These are phyloP conservation scores for Coenonympha arcania DNA, from an alignment of 2,888 invertebrate species.

Conservation along the genomic window DNA sequence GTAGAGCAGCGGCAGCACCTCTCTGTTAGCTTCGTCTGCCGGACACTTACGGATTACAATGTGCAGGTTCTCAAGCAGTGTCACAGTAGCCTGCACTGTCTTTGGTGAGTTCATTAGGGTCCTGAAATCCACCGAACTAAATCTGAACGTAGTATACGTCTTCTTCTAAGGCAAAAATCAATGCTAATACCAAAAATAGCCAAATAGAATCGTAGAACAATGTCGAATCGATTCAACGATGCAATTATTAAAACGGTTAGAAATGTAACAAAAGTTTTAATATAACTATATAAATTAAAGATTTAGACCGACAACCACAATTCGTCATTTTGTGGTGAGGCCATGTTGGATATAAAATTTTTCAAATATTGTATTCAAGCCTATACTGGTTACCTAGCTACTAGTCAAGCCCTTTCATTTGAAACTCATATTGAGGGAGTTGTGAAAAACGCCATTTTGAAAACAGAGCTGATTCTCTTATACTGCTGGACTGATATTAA, in stretches of 20 bases:
- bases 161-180: background rate
- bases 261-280: background rate
- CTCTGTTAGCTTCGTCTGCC: slow-evolving; percentile 82
- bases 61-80: slow-evolving; percentile 91
- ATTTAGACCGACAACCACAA: too few relatives aligned
- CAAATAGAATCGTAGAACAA: slow-evolving; percentile 5
- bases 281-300: background rate
- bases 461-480: too few relatives aligned
- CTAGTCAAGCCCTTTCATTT: too few relatives aligned
- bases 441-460: too few relatives aligned
- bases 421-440: too few relatives aligned
- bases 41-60: slow-evolving; percentile 90
- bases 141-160: slow-evolving; percentile 15
- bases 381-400: too few relatives aligned
- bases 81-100: slow-evolving; percentile 88
- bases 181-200: background rate
- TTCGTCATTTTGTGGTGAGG: too few relatives aligned
- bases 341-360: too few relatives aligned
- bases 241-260: background rate
- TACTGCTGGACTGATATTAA: too few relatives aligned
- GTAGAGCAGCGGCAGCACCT: slow-evolving; percentile 90
- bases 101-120: slow-evolving; percentile 83
- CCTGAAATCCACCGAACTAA: slow-evolving; percentile 57
- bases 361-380: too few relatives aligned
- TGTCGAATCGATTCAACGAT: background rate